Evolutionary conservation across 2,797 vertebrate species (phyloP).

Genomic region (Poecilia wingei): DNA sequence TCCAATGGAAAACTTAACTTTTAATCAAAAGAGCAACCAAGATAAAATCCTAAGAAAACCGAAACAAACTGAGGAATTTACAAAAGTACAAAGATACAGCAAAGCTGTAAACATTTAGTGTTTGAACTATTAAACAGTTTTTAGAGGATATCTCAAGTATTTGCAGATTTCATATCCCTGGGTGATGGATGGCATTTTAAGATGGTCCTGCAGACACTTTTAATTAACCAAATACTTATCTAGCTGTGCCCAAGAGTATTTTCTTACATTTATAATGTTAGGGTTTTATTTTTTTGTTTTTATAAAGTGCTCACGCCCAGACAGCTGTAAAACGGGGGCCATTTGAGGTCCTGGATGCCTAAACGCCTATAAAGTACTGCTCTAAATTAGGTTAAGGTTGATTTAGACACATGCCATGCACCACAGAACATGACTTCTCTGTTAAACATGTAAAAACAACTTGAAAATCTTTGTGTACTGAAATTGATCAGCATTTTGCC

Average conservation of each 20-base stretch:
- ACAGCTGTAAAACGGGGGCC: background rate
- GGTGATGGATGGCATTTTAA: background rate
- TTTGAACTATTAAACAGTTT: background rate
- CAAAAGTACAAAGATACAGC: background rate
- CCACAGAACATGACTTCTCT: background rate
- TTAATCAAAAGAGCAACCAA: background rate
- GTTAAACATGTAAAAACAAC: slow-evolving; percentile 2
- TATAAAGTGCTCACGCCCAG: background rate
- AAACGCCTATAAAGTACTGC: background rate
- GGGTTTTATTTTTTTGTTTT: background rate
- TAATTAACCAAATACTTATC: background rate
- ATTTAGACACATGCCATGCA: background rate
- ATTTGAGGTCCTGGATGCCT: background rate
- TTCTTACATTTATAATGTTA: background rate
- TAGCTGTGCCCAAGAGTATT: background rate
- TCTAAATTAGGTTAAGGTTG: background rate
- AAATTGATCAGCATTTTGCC: slow-evolving; percentile 2
- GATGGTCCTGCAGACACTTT: background rate
- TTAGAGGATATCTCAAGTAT: background rate
- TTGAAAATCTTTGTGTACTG: too few species aligned
- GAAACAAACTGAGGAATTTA: background rate
- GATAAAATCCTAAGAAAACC: background rate
- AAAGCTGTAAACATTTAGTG: background rate
- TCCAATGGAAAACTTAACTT: background rate
- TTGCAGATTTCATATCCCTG: background rate